Evolutionary conservation across 1,140 invertebrate genomes (phyloP).

Genomic region (Agraylea sexmaculata): DNA sequence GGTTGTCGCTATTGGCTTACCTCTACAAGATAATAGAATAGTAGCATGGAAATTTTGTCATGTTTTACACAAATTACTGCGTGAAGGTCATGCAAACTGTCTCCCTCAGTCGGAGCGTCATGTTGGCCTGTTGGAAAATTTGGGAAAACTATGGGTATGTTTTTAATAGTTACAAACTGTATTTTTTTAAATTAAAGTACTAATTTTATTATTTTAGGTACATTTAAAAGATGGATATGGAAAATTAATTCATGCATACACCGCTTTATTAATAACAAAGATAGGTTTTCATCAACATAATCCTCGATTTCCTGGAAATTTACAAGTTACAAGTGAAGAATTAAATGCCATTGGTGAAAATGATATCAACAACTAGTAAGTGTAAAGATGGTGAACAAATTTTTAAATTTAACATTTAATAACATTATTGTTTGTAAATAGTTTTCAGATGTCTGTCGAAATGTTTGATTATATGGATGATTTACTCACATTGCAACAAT

Average conservation of each 20-base stretch:
- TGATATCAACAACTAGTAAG: constrained; percentile 90
- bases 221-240: constrained; percentile 90
- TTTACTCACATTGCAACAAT: constrained; percentile 77
- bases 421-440: constrained; percentile 27
- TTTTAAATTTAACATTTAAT: constrained; percentile 6
- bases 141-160: constrained; percentile 81
- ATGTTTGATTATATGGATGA: constrained; percentile 99
- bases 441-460: constrained; percentile 94
- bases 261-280: constrained; percentile 75
- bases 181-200: neutral
- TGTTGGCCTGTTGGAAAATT: constrained; percentile 59
- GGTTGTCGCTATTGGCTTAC: constrained; percentile 63
- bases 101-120: constrained; percentile 76
- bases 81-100: constrained; percentile 86
- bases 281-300: constrained; percentile 89
- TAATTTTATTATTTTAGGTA: constrained; percentile 39
- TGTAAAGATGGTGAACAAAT: no score
- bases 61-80: constrained; percentile 87
- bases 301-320: constrained; percentile 83
- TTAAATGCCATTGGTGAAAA: constrained; percentile 76
- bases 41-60: constrained; percentile 98
- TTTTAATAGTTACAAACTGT: constrained; percentile 6
- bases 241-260: constrained; percentile 76
- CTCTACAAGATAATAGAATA: constrained; percentile 84
- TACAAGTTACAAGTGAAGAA: constrained; percentile 74